Base-by-base conservation (phyloP, 2,888 invertebrate species). In the Cacoxenus indagator region DNA sequence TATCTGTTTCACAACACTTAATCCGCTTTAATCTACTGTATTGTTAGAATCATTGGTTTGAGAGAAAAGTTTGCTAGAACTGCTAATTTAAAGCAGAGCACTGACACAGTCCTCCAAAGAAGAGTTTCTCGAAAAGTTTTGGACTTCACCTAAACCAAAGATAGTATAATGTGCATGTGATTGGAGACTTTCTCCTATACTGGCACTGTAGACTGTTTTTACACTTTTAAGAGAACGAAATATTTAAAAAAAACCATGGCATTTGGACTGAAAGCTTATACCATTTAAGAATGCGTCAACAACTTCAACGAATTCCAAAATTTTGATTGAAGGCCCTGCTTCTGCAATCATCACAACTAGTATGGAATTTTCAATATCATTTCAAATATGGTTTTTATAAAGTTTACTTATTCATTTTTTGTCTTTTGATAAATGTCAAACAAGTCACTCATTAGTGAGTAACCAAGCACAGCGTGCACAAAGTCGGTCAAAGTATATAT, bases 401-500 rank as follows among this genome's bases (percentile, higher is more conserved):
- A 48, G 9, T 51, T 51, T 22, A 51, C 22, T 51, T 51, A 51
- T 19, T 11, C 22, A 51, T 19, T 19, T 51, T 48, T 51, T 51
- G 17, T 9, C 22, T 17, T 17, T 19, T 51, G 17, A 22, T 51
- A 61, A 61, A 61, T 61, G 37, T 61, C 59, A 61, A 55, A 31
- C 37, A 22, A n/a, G n/a, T 27, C 26, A 55, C 27, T 55, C 27
- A 57, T 17, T 57, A 29, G 57, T 57, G n/a, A 11, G 17, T 17
- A 2, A 14, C 37, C 37, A 37, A 37, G 37, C 37, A 51, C 19
- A 4, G 5, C 26, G 22, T 31, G 31, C 29, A 31, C 19, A 17
- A 61, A 61, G 31, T 61, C 59, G 59, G 22, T 11, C 43, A 61
- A 61, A 61, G 4, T 27, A 57, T 51, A n/a, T 17, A 51, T 8